Percentiles rank a stretch among this genome's conserved stretches.
phyloP scores from a whole-genome alignment of 2,113 vertebrate species.

The Panthera tigris region DNA sequence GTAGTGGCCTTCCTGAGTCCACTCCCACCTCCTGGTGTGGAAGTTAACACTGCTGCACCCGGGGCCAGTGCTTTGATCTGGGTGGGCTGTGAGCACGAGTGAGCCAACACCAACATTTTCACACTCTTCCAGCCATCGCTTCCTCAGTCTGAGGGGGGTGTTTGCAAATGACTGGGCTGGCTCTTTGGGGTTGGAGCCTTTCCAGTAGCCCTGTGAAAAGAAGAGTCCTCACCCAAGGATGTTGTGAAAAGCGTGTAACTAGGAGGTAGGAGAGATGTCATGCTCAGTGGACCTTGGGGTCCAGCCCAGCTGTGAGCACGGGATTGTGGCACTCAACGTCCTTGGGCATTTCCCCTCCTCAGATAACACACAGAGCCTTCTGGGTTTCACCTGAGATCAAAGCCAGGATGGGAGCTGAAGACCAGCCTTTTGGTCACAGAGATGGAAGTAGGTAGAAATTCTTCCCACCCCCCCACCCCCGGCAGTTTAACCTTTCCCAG shows the following conservation, averaged over 20 bases:
- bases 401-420: background rate
- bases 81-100: background rate
- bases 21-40: background rate
- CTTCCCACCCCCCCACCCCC: background rate
- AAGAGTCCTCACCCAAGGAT: background rate
- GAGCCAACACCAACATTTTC: background rate
- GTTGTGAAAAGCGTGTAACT: background rate
- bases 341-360: background rate
- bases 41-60: background rate
- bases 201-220: background rate
- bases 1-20: background rate
- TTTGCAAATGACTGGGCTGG: background rate
- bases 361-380: background rate
- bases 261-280: background rate
- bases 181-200: background rate
- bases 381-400: slow-evolving; percentile 17
- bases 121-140: background rate
- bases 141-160: background rate
- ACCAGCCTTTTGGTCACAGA: slow-evolving; percentile 31
- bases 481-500: slow-evolving; percentile 46
- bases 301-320: background rate
- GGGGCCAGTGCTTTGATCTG: background rate
- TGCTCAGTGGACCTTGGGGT: background rate
- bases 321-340: too few relatives aligned
- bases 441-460: background rate